phyloP scores from a whole-genome alignment of 2,797 vertebrate species.

The Carduelis carduelis region DNA sequence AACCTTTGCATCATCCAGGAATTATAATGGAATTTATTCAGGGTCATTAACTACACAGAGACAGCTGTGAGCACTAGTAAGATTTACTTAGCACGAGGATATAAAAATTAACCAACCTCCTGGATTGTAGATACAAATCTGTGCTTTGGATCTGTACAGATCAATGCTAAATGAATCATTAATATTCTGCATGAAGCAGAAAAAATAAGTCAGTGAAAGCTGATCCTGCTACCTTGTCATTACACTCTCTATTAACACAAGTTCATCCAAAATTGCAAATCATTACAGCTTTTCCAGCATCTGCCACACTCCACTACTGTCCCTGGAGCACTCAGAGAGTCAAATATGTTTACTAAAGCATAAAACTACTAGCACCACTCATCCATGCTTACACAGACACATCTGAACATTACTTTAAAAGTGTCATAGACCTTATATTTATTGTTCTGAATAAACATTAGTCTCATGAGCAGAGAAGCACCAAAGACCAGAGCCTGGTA shows the following conservation, averaged over 20 bases:
- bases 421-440: slow-evolving; percentile 73
- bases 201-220: slow-evolving; percentile 2
- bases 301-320: slow-evolving; percentile 39
- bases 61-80: slow-evolving; percentile 40
- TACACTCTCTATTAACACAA: slow-evolving; percentile 54
- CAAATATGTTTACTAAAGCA: slow-evolving; percentile 69
- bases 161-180: slow-evolving; percentile 61
- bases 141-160: background rate
- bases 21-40: slow-evolving; percentile 61
- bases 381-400: slow-evolving; percentile 60
- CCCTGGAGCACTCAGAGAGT: slow-evolving; percentile 49
- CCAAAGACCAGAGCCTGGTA: slow-evolving; percentile 27
- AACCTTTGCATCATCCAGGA: slow-evolving; percentile 26
- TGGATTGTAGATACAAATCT: slow-evolving; percentile 38
- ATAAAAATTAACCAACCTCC: slow-evolving; percentile 50
- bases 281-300: slow-evolving; percentile 39
- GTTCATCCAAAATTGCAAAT: slow-evolving; percentile 63
- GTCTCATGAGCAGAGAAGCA: slow-evolving; percentile 59
- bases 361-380: slow-evolving; percentile 59
- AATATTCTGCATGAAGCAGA: slow-evolving; percentile 28
- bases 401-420: slow-evolving; percentile 68
- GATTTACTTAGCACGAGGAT: slow-evolving; percentile 31
- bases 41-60: slow-evolving; percentile 27
- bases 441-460: slow-evolving; percentile 73
- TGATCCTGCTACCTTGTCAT: slow-evolving; percentile 48